Evolutionary conservation across 2,888 invertebrate species (phyloP).

Genomic region (Hoplodrina blanda): DNA sequence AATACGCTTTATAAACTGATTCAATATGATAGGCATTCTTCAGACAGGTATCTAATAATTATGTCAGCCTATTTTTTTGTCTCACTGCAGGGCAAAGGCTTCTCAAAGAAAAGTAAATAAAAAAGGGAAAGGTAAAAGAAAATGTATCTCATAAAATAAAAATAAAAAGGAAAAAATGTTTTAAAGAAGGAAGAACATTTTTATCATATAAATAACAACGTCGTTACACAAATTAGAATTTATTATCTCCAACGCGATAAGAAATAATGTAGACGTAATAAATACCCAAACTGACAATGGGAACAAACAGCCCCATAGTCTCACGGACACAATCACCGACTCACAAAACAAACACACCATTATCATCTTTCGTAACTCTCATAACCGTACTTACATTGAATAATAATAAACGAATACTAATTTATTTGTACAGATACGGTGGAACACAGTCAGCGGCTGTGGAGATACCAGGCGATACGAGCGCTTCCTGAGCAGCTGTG

Average conservation of each 20-base stretch:
- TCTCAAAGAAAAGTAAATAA: too few relatives aligned
- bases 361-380: slow-evolving; percentile 58
- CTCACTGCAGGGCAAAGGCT: too few relatives aligned
- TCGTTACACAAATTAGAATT: slow-evolving; percentile 44
- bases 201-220: slow-evolving; percentile 24
- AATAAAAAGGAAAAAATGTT: neutral
- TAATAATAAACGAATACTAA: slow-evolving; percentile 71
- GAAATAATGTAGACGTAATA: slow-evolving; percentile 29
- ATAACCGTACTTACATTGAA: slow-evolving; percentile 64
- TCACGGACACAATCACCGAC: slow-evolving; percentile 40
- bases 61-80: too few relatives aligned
- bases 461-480: slow-evolving; percentile 77
- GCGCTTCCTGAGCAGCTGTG: slow-evolving; percentile 88
- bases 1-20: too few relatives aligned
- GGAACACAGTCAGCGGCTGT: slow-evolving; percentile 69
- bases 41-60: too few relatives aligned
- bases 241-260: slow-evolving; percentile 45
- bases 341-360: slow-evolving; percentile 54
- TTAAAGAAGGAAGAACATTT: neutral
- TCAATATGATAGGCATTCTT: too few relatives aligned
- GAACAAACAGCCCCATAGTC: slow-evolving; percentile 40
- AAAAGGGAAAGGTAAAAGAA: too few relatives aligned
- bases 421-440: slow-evolving; percentile 81
- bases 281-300: slow-evolving; percentile 33
- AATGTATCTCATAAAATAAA: neutral